Base-by-base conservation (phyloP, 2,888 invertebrate species). In the Cryptocephalus primarius region DNA sequence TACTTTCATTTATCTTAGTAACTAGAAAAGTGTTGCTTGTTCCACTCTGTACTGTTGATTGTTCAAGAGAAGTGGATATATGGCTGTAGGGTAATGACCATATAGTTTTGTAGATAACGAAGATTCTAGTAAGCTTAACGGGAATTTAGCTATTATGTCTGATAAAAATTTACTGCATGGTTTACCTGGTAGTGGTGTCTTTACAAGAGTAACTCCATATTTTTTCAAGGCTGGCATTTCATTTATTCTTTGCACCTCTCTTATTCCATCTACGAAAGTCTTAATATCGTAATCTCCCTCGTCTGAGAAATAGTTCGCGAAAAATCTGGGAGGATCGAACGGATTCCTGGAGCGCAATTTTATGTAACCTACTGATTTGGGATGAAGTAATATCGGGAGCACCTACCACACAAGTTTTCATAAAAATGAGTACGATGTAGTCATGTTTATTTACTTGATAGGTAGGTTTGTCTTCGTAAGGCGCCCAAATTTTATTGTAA, bases 281-380 rank as follows among this genome's bases (percentile, higher is more conserved):
- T 60, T 62, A 1, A 69, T 54, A 49, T 70, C 69, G 8, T 75
- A 48, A 78, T 72, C 55, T 74, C 79, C 53, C 72, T 74, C 72
- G 59, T 81, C 76, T 0, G 80, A 75, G 61, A 91, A 78, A 66
- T 93, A 95, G 63, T 86, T 87, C 0, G 88, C 85, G 54, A 88
- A 78, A 45, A 89, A 74, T 10, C 76, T 69, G 0, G 91, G 88
- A 55, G 81, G 78, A 0, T 79, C 75, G 55, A 77, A 76, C 0
- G 89, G 87, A 65, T 88, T 79, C 48, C 72, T 79, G 9, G 80
- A 83, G 57, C 74, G 75, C 11, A 92, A 71, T 65, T 72, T 74
- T 0, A 87, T 66, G 48, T 78, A 72, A 0, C 86, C 86, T 54
- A 74, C 73, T 9, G 85, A 85, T 60, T 78, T 76, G 0, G 87